Conservation (phyloP, 2,888 invertebrate species). For the Peribatodes rhomboidaria region DNA sequence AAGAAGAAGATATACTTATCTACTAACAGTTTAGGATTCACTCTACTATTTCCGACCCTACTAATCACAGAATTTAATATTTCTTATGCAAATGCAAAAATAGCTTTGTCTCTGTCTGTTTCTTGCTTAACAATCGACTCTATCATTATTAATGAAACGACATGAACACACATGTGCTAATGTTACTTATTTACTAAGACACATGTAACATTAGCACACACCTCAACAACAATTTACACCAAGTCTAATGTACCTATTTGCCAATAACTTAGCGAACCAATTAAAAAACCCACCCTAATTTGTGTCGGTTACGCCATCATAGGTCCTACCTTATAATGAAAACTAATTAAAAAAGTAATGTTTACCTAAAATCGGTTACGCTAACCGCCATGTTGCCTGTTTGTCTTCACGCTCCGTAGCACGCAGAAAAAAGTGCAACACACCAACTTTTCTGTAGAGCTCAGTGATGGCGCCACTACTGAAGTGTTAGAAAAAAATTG, state of each 20-base stretch:
- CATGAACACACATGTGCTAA: too few species aligned
- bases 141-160: too few species aligned
- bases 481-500: neutral
- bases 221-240: too few species aligned
- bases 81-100: too few species aligned
- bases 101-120: too few species aligned
- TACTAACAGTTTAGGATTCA: too few species aligned
- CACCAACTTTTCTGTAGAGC: neutral
- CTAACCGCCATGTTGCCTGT: constrained; percentile 75
- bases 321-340: constrained; percentile 30
- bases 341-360: constrained; percentile 41
- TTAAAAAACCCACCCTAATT: neutral
- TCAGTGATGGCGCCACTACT: neutral
- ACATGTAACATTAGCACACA: too few species aligned
- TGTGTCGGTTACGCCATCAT: constrained; percentile 22
- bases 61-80: too few species aligned
- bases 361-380: constrained; percentile 42
- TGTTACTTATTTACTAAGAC: too few species aligned
- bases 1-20: too few species aligned
- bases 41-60: too few species aligned
- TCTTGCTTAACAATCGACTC: too few species aligned
- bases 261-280: neutral
- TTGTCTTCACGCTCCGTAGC: constrained; percentile 70
- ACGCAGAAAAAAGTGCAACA: constrained; percentile 62
- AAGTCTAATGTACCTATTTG: neutral